Evolutionary conservation across 2,888 invertebrate species (phyloP), one percentile per base, ranked within the genome.

Genomic region (Drosophila limbata): DNA sequence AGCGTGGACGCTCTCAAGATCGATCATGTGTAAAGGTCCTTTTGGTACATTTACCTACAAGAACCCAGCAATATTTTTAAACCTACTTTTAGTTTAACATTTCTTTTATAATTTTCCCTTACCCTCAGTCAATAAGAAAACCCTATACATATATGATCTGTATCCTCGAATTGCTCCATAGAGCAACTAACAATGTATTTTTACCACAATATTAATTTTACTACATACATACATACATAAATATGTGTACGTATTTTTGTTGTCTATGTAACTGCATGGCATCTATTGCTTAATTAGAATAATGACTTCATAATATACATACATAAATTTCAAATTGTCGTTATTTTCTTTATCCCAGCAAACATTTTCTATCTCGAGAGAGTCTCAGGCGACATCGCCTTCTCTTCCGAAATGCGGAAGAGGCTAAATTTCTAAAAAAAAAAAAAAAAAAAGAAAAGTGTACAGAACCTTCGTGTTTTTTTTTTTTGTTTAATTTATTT

Each of bases 1-100:
- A 76, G 56, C 51, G 45, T 85, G 19, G 89, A 85, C 44, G 68
- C 84, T n/a, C 67, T 89, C 8, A 89, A 89, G 69, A 88, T 84
- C 15, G 89, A 85, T 62, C 84, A 85, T 62, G 84, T 85, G 50
- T 85, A 85, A 52, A 61, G 13, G 28, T 28, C 8, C 28, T 8
- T 8, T 28, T 0, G 28, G 8, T 28, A 35, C 13, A 2, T 13
- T 35, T 35, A 35, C 4, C 11, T 4, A 35, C 11, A 35, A 42
- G 11, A 25, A 39, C 62, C 69, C 79, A 77, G 77, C 77, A 77
- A 77, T 77, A 77, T 79, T 75, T 79, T 39, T 52, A 35, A 40
- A 37, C 10, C 72, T 55, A 60, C 21, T 25, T 42, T 33, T 79
- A 79, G 62, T 39, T 70, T 47, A 65, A 79, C 31, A 55, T 69